Evolutionary conservation across 2,113 vertebrate genomes (phyloP).

Genomic region (Hyaena hyaena): DNA sequence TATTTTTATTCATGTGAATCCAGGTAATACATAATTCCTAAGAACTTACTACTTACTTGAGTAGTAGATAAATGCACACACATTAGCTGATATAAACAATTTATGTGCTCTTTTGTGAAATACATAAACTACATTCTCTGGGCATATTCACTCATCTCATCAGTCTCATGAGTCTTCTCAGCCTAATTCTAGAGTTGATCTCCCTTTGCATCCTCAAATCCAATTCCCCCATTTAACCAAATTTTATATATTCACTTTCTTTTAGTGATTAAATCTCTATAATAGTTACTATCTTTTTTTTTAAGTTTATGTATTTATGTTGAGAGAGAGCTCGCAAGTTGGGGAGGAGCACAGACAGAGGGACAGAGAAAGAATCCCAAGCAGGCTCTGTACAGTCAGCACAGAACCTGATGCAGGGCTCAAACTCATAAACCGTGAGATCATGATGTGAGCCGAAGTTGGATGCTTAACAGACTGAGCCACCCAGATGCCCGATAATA

Average conservation of each 20-base stretch:
- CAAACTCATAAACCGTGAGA: too few species aligned
- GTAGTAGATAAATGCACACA: conserved; percentile 10
- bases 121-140: background rate
- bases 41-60: conserved; percentile 6
- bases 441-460: too few species aligned
- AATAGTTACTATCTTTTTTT: background rate
- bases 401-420: too few species aligned
- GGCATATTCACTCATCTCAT: conserved; percentile 6
- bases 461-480: too few species aligned
- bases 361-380: too few species aligned
- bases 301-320: too few species aligned
- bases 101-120: background rate
- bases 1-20: background rate
- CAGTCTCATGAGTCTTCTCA: conserved; percentile 19
- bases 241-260: conserved; percentile 34
- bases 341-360: too few species aligned
- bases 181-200: background rate
- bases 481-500: background rate
- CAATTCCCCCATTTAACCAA: background rate
- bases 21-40: background rate
- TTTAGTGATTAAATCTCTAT: conserved; percentile 25
- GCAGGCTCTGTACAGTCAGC: too few species aligned
- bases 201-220: background rate
- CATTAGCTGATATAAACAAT: background rate
- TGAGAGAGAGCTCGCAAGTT: too few species aligned